A percentile compares a stretch with the other conserved stretches of the same genome.
phyloP scores from a whole-genome alignment of 2,888 invertebrate genomes.

The Apomyelois bistriatella region DNA sequence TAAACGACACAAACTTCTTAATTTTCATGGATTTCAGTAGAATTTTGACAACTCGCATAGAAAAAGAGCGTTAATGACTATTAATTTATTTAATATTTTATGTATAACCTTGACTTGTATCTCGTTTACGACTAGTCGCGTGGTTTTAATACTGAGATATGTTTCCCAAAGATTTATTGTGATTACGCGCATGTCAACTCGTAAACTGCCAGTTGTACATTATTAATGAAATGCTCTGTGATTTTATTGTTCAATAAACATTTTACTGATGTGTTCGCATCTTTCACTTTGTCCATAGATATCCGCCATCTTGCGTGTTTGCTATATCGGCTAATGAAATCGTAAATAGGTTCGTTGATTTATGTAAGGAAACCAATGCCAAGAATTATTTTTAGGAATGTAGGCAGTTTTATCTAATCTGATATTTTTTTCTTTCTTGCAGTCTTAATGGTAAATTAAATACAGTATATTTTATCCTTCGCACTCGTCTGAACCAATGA shows the following conservation, averaged over 20 bases:
- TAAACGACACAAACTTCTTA: too few species aligned
- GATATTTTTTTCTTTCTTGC: background rate
- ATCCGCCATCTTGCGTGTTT: constrained; percentile 20
- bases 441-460: too few species aligned
- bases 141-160: constrained; percentile 17
- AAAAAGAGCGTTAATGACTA: background rate
- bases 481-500: too few species aligned
- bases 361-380: constrained; percentile 9
- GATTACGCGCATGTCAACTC: constrained; percentile 29
- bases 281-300: constrained; percentile 25
- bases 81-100: background rate
- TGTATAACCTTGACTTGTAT: background rate
- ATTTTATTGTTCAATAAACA: constrained; percentile 59
- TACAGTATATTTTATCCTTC: background rate
- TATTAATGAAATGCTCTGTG: constrained; percentile 48
- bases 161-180: constrained; percentile 30
- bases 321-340: constrained; percentile 13
- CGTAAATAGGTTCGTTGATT: constrained; percentile 17
- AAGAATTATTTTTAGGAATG: background rate
- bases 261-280: constrained; percentile 44
- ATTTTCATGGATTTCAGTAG: too few species aligned
- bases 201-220: constrained; percentile 39
- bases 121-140: constrained; percentile 1
- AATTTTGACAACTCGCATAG: background rate
- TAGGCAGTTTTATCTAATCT: background rate